Conservation (phyloP, 2,888 invertebrate genomes). For the Monoplex corrugatus region DNA sequence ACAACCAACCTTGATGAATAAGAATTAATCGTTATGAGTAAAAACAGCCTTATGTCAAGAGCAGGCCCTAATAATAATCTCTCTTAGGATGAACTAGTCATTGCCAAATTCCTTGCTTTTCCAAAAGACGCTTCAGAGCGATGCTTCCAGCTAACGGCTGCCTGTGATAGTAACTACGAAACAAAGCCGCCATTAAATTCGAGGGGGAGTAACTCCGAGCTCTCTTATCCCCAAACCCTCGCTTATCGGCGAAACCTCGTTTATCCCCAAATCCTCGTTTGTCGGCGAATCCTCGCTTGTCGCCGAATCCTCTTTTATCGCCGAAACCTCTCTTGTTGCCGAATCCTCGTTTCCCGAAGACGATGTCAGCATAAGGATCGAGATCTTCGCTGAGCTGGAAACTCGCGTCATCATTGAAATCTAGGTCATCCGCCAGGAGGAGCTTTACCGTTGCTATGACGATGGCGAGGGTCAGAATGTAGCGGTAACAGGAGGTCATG, state of each 20-base stretch:
- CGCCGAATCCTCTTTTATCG: constrained; percentile 56
- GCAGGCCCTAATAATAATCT: too few relatives aligned
- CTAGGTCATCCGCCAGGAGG: constrained; percentile 43
- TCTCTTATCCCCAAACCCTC: constrained; percentile 60
- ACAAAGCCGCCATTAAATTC: constrained; percentile 21
- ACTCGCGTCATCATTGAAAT: constrained; percentile 32
- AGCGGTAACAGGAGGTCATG: constrained; percentile 22
- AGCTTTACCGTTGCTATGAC: constrained; percentile 41
- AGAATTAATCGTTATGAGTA: not conserved
- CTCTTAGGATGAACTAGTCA: not conserved
- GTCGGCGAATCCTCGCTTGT: constrained; percentile 58
- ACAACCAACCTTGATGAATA: too few relatives aligned
- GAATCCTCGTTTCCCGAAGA: constrained; percentile 32
- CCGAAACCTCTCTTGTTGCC: constrained; percentile 57
- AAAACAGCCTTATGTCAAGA: too few relatives aligned
- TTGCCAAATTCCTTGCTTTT: constrained; percentile 45
- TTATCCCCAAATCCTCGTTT: constrained; percentile 58
- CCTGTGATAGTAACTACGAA: constrained; percentile 43
- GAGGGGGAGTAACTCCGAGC: constrained; percentile 50
- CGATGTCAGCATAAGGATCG: not conserved
- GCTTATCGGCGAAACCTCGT: constrained; percentile 59
- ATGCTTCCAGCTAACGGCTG: constrained; percentile 45
- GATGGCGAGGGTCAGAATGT: constrained; percentile 40
- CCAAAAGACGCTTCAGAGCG: constrained; percentile 39
- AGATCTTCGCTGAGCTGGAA: constrained; percentile 29